Conservation (phyloP, 2,113 vertebrate genomes). For the Apistogramma diplotaenia region DNA sequence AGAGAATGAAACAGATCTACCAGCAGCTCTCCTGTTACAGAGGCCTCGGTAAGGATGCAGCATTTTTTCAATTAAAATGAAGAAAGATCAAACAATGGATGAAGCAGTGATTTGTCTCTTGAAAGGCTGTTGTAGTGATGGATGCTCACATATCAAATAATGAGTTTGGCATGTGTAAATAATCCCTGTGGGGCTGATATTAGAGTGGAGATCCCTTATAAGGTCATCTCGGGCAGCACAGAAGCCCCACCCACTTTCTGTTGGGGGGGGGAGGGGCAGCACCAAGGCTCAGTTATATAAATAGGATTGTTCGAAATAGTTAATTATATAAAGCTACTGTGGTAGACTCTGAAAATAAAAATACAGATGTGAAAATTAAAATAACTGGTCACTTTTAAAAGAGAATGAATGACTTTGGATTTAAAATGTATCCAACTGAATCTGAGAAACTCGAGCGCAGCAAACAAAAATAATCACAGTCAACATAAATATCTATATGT, state of each 20-base stretch:
- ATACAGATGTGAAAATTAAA: neutral
- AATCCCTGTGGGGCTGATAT: neutral
- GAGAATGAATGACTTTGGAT: neutral
- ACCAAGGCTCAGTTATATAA: neutral
- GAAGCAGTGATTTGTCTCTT: neutral
- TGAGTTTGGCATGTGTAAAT: neutral
- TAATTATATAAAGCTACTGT: neutral
- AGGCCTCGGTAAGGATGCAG: slow-evolving; percentile 83
- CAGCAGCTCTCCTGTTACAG: slow-evolving; percentile 95
- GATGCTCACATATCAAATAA: neutral
- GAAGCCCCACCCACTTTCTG: neutral
- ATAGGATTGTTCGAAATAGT: neutral
- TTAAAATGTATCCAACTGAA: neutral
- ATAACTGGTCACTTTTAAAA: neutral
- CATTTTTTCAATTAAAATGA: neutral
- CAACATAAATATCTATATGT: neutral
- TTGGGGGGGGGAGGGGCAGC: neutral
- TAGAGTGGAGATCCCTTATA: neutral
- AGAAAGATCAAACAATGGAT: neutral
- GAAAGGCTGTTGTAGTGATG: neutral
- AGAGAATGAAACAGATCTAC: slow-evolving; percentile 98
- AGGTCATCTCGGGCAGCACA: too few relatives aligned
- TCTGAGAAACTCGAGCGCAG: neutral
- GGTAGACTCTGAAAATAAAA: neutral
- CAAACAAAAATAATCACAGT: neutral